phyloP scores from a whole-genome alignment of 1,140 invertebrate genomes.

The Cherax destructor region DNA sequence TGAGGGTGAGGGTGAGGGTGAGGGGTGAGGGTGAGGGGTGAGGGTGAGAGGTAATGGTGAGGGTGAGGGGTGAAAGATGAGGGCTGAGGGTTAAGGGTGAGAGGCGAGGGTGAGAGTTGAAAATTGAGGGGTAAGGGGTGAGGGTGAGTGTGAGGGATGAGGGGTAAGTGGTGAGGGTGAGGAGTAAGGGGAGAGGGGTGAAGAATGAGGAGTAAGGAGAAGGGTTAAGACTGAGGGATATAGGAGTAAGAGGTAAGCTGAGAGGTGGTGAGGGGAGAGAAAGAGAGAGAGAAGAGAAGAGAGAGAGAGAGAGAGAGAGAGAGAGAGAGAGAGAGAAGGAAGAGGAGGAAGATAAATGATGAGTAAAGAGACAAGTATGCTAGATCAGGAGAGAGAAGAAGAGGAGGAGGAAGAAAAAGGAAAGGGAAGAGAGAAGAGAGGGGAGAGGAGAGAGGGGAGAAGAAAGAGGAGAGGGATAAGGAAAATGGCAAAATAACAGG shows the following conservation, averaged over 20 bases:
- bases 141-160: too few species aligned
- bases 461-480: not conserved
- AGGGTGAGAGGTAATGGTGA: too few species aligned
- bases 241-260: not conserved
- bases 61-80: too few species aligned
- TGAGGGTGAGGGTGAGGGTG: not conserved
- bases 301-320: not conserved
- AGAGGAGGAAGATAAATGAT: not conserved
- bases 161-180: too few species aligned
- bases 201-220: not conserved
- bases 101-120: not conserved
- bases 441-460: not conserved
- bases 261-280: not conserved
- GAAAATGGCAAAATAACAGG: not conserved
- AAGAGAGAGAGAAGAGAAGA: too few species aligned
- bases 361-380: not conserved
- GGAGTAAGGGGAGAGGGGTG: too few species aligned
- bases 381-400: not conserved
- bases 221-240: too few species aligned
- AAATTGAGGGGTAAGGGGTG: not conserved
- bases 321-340: not conserved
- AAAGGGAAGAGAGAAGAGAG: not conserved
- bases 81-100: not conserved
- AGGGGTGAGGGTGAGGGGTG: too few species aligned
- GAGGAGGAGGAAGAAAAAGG: too few species aligned